Base-by-base conservation (phyloP, 2,113 vertebrate species). In the Prunella fulvescens region DNA sequence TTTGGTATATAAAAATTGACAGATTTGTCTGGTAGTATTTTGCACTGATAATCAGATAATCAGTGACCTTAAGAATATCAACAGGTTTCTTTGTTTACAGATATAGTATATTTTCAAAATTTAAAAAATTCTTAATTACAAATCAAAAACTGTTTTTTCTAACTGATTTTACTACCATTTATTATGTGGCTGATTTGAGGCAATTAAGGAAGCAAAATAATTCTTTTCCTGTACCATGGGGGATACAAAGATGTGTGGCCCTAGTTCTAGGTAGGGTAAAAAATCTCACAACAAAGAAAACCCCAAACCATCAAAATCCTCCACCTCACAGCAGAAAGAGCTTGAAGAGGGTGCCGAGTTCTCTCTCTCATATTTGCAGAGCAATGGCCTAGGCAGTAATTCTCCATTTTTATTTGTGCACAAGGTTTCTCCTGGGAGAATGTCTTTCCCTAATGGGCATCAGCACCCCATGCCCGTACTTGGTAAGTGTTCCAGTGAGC, bases 391-490 rank as follows among this genome's bases (percentile, higher is more conserved):
- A 6, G 18, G 18, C 70, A 67, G 16, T 7, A 50, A 58, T 29
- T 54, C 35, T 18, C 23, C 7, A 8, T 31, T 65, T 65, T 44
- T 9, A 39, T 57, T 56, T 69, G 19, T 37, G 54, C n/a, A 40
- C 5, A 7, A 50, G 33, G 33, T 67, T 85, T 81, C 65, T 78
- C 14, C 65, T 10, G 11, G 23, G 42, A 37, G 18, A 57, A 40
- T 10, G 8, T 29, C 40, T 48, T 60, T 56, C n/a, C 35, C 17
- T 57, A 48, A 22, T 0, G 77, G 53, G 54, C 7, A 19, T 29
- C 50, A 47, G 23, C 19, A 42, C n/a, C 44, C 31, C 2, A 1
- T 35, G 31, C 25, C 11, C 1, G 0, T 19, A 31, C 12, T 11
- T 58, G 47, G 18, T 25, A 62, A 31, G 10, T 13, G 15, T 70